These are phyloP conservation scores for Pontoporia blainvillei DNA, from an alignment of 2,113 vertebrate genomes.

Conservation along the genomic window DNA sequence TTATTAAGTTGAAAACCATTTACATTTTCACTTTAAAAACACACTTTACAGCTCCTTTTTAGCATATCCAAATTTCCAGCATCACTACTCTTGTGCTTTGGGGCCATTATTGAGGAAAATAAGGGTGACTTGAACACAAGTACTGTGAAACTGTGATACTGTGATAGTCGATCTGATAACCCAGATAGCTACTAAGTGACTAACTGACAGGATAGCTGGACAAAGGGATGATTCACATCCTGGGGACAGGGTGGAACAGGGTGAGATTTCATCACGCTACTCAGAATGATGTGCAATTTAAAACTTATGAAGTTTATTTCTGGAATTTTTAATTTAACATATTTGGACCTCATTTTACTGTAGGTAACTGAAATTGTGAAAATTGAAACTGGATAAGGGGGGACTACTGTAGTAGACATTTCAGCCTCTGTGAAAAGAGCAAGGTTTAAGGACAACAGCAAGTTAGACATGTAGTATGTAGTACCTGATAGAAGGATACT, in stretches of 20 bases:
- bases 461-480: not conserved
- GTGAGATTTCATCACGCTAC: not conserved
- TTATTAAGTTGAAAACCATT: not conserved
- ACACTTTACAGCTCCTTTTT: not conserved
- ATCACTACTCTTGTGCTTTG: not conserved
- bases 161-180: not conserved
- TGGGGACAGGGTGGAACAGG: not conserved
- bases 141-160: not conserved
- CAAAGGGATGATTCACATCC: not conserved
- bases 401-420: not conserved
- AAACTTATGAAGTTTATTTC: not conserved
- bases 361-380: not conserved
- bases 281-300: accelerated
- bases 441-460: not conserved
- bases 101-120: not conserved
- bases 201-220: not conserved
- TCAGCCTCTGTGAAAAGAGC: not conserved
- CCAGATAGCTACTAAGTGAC: not conserved
- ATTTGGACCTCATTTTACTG: not conserved
- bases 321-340: not conserved
- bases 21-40: not conserved
- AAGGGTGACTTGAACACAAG: not conserved
- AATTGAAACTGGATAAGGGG: not conserved
- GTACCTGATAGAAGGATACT: not conserved
- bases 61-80: not conserved